phyloP scores from a whole-genome alignment of 64 coral and sea anemone genomes.

The Pocillopora damicornis region DNA sequence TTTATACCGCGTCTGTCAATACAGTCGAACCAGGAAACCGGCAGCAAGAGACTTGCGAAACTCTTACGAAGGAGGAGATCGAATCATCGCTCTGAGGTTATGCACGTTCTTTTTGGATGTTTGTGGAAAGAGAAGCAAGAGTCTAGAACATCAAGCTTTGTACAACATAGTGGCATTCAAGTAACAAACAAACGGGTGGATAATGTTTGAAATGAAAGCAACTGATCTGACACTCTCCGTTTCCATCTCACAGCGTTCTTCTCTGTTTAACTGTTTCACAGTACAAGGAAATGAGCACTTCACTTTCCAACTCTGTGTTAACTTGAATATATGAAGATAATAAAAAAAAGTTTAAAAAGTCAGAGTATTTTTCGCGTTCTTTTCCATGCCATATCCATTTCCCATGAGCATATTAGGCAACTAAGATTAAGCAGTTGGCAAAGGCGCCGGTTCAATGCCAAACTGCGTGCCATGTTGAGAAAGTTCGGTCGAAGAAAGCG shows the following conservation, averaged over 20 bases:
- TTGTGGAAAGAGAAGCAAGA: neutral
- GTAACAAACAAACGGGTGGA: neutral
- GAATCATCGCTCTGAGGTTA: neutral
- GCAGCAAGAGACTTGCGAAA: neutral
- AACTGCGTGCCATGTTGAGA: too few relatives aligned
- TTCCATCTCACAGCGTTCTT: neutral
- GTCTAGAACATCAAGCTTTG: slow-evolving; percentile 17
- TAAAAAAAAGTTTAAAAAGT: neutral
- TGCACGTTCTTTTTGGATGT: neutral
- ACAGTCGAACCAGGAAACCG: neutral
- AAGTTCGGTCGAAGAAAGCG: too few relatives aligned
- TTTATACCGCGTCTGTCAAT: slow-evolving; percentile 52
- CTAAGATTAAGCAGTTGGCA: too few relatives aligned
- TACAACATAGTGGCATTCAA: slow-evolving; percentile 17
- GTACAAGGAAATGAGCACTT: neutral
- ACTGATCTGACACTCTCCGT: too few relatives aligned
- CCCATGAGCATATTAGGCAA: too few relatives aligned
- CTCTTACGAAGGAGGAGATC: neutral
- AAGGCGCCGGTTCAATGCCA: too few relatives aligned
- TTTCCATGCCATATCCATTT: too few relatives aligned
- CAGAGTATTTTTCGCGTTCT: too few relatives aligned
- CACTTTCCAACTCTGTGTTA: neutral
- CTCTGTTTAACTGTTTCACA: neutral
- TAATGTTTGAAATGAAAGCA: neutral
- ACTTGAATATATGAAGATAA: neutral